Percentiles rank a stretch among this genome's conserved stretches.
Evolutionary conservation across 2,888 invertebrate genomes (phyloP).

Genomic region (Lithophane ornitopus): DNA sequence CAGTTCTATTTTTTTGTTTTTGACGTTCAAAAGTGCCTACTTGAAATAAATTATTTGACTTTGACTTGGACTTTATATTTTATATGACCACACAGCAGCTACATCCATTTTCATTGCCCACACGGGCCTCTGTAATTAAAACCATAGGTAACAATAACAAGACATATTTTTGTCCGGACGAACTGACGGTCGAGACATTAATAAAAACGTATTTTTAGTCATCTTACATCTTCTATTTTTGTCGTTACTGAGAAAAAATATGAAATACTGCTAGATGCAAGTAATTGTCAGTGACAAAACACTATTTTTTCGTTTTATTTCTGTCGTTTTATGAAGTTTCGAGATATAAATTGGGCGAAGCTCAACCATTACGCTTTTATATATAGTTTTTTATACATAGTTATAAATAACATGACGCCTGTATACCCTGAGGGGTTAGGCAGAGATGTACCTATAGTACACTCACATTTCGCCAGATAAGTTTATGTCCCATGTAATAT

Average conservation of each 20-base stretch:
- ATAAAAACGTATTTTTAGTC: slow-evolving; percentile 40
- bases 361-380: background rate
- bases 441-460: too few relatives aligned
- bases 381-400: too few relatives aligned
- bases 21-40: too few relatives aligned
- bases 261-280: slow-evolving; percentile 16
- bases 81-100: background rate
- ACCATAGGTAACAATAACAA: slow-evolving; percentile 15
- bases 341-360: background rate
- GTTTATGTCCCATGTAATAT: too few relatives aligned
- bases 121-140: slow-evolving; percentile 9
- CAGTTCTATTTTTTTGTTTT: too few relatives aligned
- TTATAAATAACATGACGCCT: background rate
- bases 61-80: too few relatives aligned
- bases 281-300: slow-evolving; percentile 14
- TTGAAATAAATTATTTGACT: too few relatives aligned
- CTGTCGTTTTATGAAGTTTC: background rate
- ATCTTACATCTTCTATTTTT: slow-evolving; percentile 34
- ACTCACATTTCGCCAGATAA: too few relatives aligned
- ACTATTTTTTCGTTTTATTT: slow-evolving; percentile 1
- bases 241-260: background rate
- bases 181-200: slow-evolving; percentile 1
- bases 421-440: too few relatives aligned
- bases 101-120: background rate
- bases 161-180: slow-evolving; percentile 22